These are phyloP conservation scores for Tragelaphus strepsiceros DNA, from an alignment of 2,113 vertebrate genomes.

Conservation along the genomic window DNA sequence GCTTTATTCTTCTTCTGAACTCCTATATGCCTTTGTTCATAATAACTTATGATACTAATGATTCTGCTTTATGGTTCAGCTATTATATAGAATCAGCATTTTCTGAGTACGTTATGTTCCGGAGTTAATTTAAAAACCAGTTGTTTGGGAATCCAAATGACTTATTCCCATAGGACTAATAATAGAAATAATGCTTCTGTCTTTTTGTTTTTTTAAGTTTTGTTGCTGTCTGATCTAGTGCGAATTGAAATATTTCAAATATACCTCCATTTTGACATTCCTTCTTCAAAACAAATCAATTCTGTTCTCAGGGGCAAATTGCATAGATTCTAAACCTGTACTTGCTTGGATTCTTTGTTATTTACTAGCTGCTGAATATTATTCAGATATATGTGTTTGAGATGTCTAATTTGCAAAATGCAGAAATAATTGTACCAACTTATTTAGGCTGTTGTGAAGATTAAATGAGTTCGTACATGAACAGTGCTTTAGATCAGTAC, in stretches of 20 bases:
- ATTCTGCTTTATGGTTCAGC: constrained; percentile 10
- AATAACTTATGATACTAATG: background rate
- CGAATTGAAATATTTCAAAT: background rate
- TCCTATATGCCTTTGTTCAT: background rate
- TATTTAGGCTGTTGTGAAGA: background rate
- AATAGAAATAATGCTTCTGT: background rate
- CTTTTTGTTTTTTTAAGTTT: constrained; percentile 14
- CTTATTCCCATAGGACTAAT: background rate
- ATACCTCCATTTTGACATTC: background rate
- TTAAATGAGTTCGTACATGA: background rate
- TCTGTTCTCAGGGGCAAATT: background rate
- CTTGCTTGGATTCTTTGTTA: background rate
- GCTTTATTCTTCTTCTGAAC: background rate
- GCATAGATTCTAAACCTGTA: background rate
- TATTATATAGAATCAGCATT: background rate
- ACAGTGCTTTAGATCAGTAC: background rate
- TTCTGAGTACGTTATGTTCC: constrained; percentile 10
- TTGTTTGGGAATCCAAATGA: background rate
- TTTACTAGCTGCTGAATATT: background rate
- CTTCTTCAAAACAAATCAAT: background rate
- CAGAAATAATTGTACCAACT: background rate
- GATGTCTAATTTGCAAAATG: background rate
- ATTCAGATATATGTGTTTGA: background rate
- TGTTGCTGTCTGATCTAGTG: background rate
- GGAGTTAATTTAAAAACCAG: constrained; percentile 18